Evolutionary conservation across 1,140 invertebrate species (phyloP).

Genomic region (Phymorhynchus buccinoides): DNA sequence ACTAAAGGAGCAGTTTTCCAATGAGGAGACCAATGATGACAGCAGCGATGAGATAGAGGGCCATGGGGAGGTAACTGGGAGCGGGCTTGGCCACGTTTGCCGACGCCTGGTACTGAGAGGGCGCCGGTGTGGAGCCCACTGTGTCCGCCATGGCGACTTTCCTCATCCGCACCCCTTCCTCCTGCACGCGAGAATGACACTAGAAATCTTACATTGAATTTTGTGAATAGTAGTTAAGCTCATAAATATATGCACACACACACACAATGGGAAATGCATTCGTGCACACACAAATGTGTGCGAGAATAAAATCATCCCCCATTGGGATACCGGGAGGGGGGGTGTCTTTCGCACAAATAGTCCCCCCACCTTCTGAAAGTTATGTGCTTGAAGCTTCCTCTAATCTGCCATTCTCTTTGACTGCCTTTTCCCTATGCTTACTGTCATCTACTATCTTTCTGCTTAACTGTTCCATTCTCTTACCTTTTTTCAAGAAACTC

Average conservation of each 20-base stretch:
- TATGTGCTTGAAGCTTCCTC: too few species aligned
- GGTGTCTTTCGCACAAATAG: too few species aligned
- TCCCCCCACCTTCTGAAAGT: too few species aligned
- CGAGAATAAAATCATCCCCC: not conserved
- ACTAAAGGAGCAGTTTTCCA: conserved; percentile 75
- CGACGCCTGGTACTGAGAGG: conserved; percentile 54
- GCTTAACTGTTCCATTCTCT: too few species aligned
- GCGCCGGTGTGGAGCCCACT: conserved; percentile 73
- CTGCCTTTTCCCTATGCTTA: too few species aligned
- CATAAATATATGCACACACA: not conserved
- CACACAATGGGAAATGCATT: too few species aligned
- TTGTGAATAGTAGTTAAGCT: not conserved
- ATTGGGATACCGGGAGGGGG: too few species aligned
- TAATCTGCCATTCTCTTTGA: too few species aligned
- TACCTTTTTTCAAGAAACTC: too few species aligned
- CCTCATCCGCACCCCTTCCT: conserved; percentile 75
- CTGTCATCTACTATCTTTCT: too few species aligned
- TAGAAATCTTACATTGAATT: not conserved
- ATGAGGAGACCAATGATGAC: conserved; percentile 74
- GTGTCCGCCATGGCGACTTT: conserved; percentile 78
- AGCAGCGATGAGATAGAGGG: conserved; percentile 72
- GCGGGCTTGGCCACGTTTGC: conserved; percentile 51
- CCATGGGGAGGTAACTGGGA: conserved; percentile 65
- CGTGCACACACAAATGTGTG: not conserved
- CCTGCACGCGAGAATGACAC: conserved; percentile 61